phyloP scores from a whole-genome alignment of 2,113 vertebrate species.

The Motacilla alba region DNA sequence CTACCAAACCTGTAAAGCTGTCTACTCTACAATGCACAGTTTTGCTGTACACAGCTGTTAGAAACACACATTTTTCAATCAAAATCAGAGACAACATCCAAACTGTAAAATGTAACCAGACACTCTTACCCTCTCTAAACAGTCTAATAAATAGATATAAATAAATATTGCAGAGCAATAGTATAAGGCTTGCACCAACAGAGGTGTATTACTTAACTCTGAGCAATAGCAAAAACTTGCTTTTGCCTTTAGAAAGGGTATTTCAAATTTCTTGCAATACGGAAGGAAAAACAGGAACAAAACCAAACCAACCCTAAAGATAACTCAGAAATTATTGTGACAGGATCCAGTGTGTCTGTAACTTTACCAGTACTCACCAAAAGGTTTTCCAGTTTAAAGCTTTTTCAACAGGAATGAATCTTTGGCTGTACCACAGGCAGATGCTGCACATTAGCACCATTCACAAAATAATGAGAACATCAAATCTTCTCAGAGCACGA shows the following conservation, averaged over 20 bases:
- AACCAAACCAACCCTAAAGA: neutral
- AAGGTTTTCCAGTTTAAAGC: neutral
- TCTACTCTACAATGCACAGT: neutral
- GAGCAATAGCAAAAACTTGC: neutral
- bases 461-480: neutral
- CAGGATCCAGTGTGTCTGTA: neutral
- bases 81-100: slow-evolving; percentile 4
- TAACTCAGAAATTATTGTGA: neutral
- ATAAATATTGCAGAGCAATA: slow-evolving; percentile 16
- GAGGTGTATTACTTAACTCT: neutral
- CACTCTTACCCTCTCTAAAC: neutral
- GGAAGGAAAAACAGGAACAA: neutral
- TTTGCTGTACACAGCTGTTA: neutral
- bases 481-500: neutral
- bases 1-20: neutral
- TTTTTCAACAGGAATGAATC: neutral
- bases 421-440: slow-evolving; percentile 13
- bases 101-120: neutral
- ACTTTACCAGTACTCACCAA: neutral
- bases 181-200: neutral
- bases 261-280: neutral
- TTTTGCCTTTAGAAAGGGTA: neutral
- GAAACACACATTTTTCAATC: neutral
- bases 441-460: slow-evolving; percentile 31
- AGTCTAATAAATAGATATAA: slow-evolving; percentile 37